These are phyloP conservation scores for Hepsetus odoe DNA, from an alignment of 2,113 vertebrate species.

Conservation along the genomic window DNA sequence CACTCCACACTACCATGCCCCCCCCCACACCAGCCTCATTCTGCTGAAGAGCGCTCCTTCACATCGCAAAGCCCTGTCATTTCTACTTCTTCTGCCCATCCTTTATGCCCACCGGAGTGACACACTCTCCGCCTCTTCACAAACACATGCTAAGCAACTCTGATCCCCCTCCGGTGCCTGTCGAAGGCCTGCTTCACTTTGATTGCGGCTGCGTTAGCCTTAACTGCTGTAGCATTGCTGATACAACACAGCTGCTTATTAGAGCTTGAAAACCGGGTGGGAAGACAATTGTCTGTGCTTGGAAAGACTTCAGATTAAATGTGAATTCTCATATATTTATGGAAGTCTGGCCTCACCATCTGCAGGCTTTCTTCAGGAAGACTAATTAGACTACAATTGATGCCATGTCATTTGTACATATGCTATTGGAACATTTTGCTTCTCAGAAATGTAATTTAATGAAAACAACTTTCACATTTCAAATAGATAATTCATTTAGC, in stretches of 20 bases:
- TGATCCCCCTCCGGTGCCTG: not conserved
- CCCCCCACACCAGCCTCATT: conserved; percentile 12
- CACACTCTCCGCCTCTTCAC: conserved; percentile 9
- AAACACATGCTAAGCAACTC: conserved; percentile 12
- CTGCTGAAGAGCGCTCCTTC: conserved; percentile 7
- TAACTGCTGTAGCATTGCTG: not conserved
- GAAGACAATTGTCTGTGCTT: not conserved
- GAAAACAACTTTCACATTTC: no score
- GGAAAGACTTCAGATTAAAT: not conserved
- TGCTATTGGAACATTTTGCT: no score
- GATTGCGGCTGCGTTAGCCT: conserved; percentile 1
- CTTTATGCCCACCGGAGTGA: conserved; percentile 25
- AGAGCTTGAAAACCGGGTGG: not conserved
- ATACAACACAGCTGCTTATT: conserved; percentile 7
- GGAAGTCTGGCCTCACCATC: not conserved
- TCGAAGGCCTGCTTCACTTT: not conserved
- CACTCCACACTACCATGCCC: not conserved
- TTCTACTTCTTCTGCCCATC: conserved; percentile 22
- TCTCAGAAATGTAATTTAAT: not conserved
- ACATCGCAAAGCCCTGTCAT: conserved; percentile 38
- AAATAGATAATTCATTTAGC: not conserved
- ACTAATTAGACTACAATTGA: conserved; percentile 7
- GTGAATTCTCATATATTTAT: not conserved
- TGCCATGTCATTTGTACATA: not conserved
- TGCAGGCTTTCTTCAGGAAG: not conserved